Evolutionary conservation across 1,140 invertebrate species (phyloP).

Genomic region (Protaetia brevitarsis): DNA sequence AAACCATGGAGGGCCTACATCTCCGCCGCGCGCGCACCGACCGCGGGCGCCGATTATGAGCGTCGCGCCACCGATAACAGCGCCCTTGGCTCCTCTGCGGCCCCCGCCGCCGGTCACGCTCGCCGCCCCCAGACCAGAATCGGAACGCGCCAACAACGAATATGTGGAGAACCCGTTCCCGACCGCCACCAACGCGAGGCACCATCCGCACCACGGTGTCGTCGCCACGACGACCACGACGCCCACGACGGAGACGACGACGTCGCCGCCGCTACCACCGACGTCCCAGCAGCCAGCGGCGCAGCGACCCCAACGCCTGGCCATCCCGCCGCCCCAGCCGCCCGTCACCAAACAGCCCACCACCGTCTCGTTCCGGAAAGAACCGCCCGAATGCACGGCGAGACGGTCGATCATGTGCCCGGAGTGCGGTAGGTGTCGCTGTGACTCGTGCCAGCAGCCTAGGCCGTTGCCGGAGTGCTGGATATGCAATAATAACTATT

Average conservation of each 20-base stretch:
- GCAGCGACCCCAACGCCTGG: slow-evolving; percentile 13
- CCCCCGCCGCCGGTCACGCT: slow-evolving; percentile 57
- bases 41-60: slow-evolving; percentile 53
- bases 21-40: slow-evolving; percentile 62
- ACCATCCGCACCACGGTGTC: slow-evolving; percentile 36
- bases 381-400: slow-evolving; percentile 41
- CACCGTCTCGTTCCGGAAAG: slow-evolving; percentile 54
- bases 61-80: slow-evolving; percentile 42
- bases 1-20: slow-evolving; percentile 60
- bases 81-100: slow-evolving; percentile 50
- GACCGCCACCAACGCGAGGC: slow-evolving; percentile 38
- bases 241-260: not conserved
- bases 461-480: slow-evolving; percentile 79
- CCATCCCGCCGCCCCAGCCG: slow-evolving; percentile 38
- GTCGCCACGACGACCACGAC: slow-evolving; percentile 22
- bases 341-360: slow-evolving; percentile 59
- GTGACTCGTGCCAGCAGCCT: slow-evolving; percentile 81
- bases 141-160: slow-evolving; percentile 74
- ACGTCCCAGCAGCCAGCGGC: slow-evolving; percentile 26
- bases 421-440: slow-evolving; percentile 80
- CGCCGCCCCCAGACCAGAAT: slow-evolving; percentile 70
- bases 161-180: slow-evolving; percentile 80
- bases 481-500: slow-evolving; percentile 82
- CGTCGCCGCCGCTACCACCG: slow-evolving; percentile 33
- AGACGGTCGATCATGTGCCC: slow-evolving; percentile 42